phyloP scores from a whole-genome alignment of 2,113 vertebrate genomes.

The Alosa alosa region DNA sequence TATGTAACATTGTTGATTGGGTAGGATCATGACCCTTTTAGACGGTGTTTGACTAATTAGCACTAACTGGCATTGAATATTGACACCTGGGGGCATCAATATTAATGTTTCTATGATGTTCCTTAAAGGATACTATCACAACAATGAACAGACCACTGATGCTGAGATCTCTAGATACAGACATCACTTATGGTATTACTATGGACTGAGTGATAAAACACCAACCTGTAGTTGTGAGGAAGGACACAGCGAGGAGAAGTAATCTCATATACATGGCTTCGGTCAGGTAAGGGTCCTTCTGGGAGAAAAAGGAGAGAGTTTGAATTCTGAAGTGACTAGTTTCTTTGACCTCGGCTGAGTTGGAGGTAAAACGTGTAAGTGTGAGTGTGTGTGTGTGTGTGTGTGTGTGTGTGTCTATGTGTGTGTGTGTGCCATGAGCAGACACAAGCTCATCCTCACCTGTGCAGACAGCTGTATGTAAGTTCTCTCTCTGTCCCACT shows the following conservation, averaged over 20 bases:
- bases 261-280: constrained; percentile 58
- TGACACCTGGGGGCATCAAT: no score
- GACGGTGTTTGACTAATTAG: no score
- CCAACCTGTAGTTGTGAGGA: constrained; percentile 64
- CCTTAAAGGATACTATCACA: no score
- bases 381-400: not conserved
- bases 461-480: constrained; percentile 46
- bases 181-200: no score
- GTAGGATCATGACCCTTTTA: no score
- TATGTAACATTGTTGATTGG: no score
- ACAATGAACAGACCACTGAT: no score
- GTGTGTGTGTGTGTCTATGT: not conserved
- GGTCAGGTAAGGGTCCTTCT: constrained; percentile 35
- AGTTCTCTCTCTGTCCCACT: constrained; percentile 43
- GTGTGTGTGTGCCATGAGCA: not conserved
- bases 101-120: no score
- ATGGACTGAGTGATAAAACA: not conserved
- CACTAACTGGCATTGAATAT: no score
- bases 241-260: constrained; percentile 52
- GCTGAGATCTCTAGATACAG: no score
- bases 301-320: constrained; percentile 15
- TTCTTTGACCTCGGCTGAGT: no score
- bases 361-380: not conserved
- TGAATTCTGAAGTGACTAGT: not conserved
- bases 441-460: constrained; percentile 43